Base-by-base conservation (phyloP, 2,113 vertebrate species). In the Upupa epops region DNA sequence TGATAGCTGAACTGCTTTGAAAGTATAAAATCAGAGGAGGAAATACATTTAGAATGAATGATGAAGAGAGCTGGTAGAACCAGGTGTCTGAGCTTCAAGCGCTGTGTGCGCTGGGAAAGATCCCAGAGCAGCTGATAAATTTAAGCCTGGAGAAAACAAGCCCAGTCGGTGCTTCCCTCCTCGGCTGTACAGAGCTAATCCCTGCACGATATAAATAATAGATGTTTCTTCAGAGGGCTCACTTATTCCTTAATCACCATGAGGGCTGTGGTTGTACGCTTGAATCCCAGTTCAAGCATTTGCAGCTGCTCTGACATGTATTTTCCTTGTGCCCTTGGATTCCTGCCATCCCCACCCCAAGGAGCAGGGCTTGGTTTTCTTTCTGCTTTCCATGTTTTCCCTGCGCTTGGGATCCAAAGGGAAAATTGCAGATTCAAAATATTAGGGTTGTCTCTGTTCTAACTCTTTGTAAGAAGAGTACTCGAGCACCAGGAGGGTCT, bases 251-350 rank as follows among this genome's bases (percentile, higher is more conserved):
- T 93, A 91, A 92, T 90, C 86, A 78, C 70, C 63, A 69, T 25
- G 51, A 95, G 71, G 73, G 58, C 54, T 92, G 94, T 0, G 25
- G 79, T 65, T 83, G 40, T 94, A 49, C 40, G 61, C 70, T 75
- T 80, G 68, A 88, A 93, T 81, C 86, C 49, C 80, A 84, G 76
- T 86, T 95, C 86, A 93, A 92, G 92, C 55, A 49, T 54, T 78
- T 93, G 90, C 92, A 96, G 90, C 93, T 93, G 92, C 80, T 91
- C 76, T 34, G 70, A 90, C 94, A 88, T 81, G 92, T 86, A 96
- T 37, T 75, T 87, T 54, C 83, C 89, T 78, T 75, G 72, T 86
- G 70, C 49, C 77, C 54, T 90, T 95, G 86, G 83, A 93, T 84
- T 25, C 22, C 77, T 86, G 88, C 83, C 86, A 95, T 83, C 29